Evolutionary conservation across 1,140 invertebrate species (phyloP).

Genomic region (Oscheius sp.): DNA sequence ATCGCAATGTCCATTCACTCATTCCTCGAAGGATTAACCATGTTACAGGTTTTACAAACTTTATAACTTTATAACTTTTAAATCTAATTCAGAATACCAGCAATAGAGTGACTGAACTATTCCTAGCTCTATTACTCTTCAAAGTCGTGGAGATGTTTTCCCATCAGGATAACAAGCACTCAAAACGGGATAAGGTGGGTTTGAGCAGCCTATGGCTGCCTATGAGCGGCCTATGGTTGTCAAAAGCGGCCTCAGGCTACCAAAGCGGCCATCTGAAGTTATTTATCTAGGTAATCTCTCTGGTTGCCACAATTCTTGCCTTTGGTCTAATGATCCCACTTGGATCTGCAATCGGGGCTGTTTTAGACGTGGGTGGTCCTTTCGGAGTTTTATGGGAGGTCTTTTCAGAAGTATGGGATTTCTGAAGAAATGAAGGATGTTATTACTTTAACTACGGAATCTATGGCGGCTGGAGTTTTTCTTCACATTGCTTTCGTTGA

Average conservation of each 20-base stretch:
- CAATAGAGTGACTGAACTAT: neutral
- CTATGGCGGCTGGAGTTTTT: neutral
- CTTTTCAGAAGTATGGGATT: neutral
- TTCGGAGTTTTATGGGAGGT: neutral
- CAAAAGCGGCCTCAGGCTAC: too few species aligned
- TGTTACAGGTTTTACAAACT: neutral
- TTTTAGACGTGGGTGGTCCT: neutral
- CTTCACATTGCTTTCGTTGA: neutral
- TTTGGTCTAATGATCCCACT: neutral
- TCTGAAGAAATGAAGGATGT: neutral
- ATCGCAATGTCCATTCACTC: neutral
- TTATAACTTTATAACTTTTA: neutral
- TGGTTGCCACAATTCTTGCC: neutral
- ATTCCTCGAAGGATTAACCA: neutral
- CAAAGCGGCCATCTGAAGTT: too few species aligned
- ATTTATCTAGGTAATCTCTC: neutral
- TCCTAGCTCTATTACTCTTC: neutral
- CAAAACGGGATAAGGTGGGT: neutral
- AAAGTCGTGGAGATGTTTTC: neutral
- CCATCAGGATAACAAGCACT: neutral
- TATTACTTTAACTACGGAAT: neutral
- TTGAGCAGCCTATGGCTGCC: too few species aligned
- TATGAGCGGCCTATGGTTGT: too few species aligned
- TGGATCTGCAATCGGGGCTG: neutral
- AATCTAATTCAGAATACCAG: neutral